Evolutionary conservation across 2,888 invertebrate species (phyloP).

Genomic region (Pristionchus entomophagus): DNA sequence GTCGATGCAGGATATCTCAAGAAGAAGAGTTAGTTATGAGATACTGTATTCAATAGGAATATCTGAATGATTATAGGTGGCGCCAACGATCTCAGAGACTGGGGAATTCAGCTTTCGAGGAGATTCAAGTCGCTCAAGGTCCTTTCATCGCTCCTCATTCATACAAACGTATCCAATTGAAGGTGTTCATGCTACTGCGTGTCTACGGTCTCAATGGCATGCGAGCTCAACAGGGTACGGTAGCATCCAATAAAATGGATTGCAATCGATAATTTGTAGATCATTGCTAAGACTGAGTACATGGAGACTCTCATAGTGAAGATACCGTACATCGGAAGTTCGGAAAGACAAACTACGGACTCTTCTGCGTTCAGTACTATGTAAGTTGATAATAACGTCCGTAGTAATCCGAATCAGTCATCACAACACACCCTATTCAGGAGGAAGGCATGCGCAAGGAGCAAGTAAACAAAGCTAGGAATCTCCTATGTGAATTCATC

Average conservation of each 20-base stretch:
- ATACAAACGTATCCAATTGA: neutral
- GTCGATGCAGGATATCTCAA: slow-evolving; percentile 46
- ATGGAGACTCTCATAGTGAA: slow-evolving; percentile 47
- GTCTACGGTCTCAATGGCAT: slow-evolving; percentile 92
- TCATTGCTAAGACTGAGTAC: slow-evolving; percentile 49
- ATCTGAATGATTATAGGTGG: slow-evolving; percentile 21
- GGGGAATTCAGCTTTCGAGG: slow-evolving; percentile 94
- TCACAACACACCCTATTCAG: slow-evolving; percentile 43
- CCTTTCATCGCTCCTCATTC: too few species aligned
- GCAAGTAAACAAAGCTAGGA: slow-evolving; percentile 51
- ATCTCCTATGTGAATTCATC: slow-evolving; percentile 52
- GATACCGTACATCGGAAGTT: slow-evolving; percentile 54
- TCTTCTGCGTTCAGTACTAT: slow-evolving; percentile 53
- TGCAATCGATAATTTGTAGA: slow-evolving; percentile 40
- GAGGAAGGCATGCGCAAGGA: slow-evolving; percentile 41
- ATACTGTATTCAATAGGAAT: neutral
- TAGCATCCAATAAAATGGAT: neutral
- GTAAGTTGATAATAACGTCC: neutral
- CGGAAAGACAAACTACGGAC: slow-evolving; percentile 50
- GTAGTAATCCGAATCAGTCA: too few species aligned
- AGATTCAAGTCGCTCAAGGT: slow-evolving; percentile 90
- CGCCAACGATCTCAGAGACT: slow-evolving; percentile 82
- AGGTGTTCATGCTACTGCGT: slow-evolving; percentile 90
- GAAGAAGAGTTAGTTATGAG: slow-evolving; percentile 27
- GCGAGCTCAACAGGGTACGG: slow-evolving; percentile 85